Evolutionary conservation across 30 jellyfish, hydroid and myxozoan species (phyloP), one percentile per base, ranked within the genome.

Genomic region (Turritopsis rubra): DNA sequence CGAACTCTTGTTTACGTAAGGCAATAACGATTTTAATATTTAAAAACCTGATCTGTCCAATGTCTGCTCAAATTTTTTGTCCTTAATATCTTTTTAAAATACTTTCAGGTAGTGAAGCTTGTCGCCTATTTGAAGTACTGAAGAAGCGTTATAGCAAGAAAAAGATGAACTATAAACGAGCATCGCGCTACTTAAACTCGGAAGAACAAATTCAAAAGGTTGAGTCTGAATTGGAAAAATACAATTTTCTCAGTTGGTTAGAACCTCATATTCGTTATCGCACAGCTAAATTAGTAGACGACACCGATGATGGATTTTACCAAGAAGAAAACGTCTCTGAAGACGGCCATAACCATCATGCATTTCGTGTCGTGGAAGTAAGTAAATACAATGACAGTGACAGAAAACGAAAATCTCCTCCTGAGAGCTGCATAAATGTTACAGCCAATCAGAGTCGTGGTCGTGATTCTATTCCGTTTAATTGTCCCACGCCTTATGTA

Each of bases 141-240:
- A 77, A 77, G 28, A 77, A 77, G 28, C 85, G 85, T 3, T 77
- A 77, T 52, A 77, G 85, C 72, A 77, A 60, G 71, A 77, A 77
- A 72, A 77, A 77, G 29, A 60, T 77, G 29, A 77, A 77, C 53
- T 77, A 29, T 73, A 77, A 77, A 77, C 25, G 71, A 77, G 85
- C 85, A 24, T 21, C 66, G 21, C 85, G 29, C 20, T 28, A 8
- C 19, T 77, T 66, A 26, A 29, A 52, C 71, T 77, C 85, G 18
- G 72, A 30, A 77, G 71, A 77, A 29, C 52, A 26, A 13, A 52
- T 77, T 16, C 66, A 77, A 21, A 77, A 77, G 71, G 28, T 27
- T 19, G 71, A 77, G 72, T n/a, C 23, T 4, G 85, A 77, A 24
- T 77, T 77, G n/a, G 66, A 29, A 18, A 29, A 53, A 72, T 77